phyloP scores from a whole-genome alignment of 2,888 invertebrate genomes.

The Aphodius sticticus region DNA sequence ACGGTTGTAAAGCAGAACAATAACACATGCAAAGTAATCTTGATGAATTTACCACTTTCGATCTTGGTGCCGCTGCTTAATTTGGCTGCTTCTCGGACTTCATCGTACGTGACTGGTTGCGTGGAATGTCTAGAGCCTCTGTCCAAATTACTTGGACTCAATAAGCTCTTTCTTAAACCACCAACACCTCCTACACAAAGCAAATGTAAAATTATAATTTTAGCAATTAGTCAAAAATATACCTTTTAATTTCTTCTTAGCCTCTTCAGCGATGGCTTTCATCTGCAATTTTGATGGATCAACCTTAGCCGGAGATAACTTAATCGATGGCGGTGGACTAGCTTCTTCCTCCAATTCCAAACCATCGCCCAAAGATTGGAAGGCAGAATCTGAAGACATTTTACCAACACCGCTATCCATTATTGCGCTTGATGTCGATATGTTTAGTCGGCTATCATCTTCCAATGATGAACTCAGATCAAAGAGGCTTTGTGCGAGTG shows the following conservation, averaged over 20 bases:
- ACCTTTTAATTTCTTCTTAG: conserved; percentile 62
- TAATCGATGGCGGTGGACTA: conserved; percentile 44
- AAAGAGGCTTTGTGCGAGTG: conserved; percentile 47
- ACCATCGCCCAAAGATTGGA: conserved; percentile 61
- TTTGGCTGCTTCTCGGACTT: conserved; percentile 64
- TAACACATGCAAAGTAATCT: conserved; percentile 22
- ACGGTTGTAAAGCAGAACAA: conserved; percentile 30
- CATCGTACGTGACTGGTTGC: conserved; percentile 76
- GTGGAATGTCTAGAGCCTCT: conserved; percentile 64
- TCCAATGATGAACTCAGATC: conserved; percentile 66
- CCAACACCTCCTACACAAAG: conserved; percentile 42
- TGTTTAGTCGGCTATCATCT: conserved; percentile 42
- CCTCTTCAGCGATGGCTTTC: conserved; percentile 61
- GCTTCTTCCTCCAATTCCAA: conserved; percentile 57
- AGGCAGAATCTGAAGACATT: conserved; percentile 65
- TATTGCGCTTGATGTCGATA: conserved; percentile 33
- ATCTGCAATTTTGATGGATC: conserved; percentile 65
- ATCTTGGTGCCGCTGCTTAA: conserved; percentile 61
- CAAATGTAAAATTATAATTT: not conserved
- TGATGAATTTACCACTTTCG: conserved; percentile 42
- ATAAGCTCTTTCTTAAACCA: conserved; percentile 49
- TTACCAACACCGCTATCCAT: conserved; percentile 61
- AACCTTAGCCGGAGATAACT: conserved; percentile 38
- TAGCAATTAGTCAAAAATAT: conserved; percentile 29
- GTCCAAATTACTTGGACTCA: conserved; percentile 35